These are phyloP conservation scores for Pecten maximus DNA, from an alignment of 2,888 invertebrate genomes.

Conservation along the genomic window DNA sequence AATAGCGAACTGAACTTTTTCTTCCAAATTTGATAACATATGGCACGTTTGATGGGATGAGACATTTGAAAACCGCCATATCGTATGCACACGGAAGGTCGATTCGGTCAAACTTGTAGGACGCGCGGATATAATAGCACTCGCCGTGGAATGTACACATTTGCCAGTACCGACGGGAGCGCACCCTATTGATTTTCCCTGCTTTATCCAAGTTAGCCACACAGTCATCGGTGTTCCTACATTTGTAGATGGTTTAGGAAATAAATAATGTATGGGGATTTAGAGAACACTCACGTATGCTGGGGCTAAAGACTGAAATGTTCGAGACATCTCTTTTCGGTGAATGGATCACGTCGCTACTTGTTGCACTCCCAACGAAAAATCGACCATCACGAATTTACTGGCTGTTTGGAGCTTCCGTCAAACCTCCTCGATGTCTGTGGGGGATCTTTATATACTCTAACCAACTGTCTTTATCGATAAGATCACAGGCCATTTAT, in stretches of 20 bases:
- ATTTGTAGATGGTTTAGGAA: slow-evolving; percentile 36
- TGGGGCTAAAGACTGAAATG: not conserved
- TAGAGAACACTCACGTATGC: slow-evolving; percentile 31
- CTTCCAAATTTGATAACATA: slow-evolving; percentile 24
- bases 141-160: slow-evolving; percentile 21
- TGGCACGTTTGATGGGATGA: not conserved
- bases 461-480: slow-evolving; percentile 21
- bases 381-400: not conserved
- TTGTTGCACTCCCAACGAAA: slow-evolving; percentile 22
- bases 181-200: not conserved
- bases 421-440: not conserved
- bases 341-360: not conserved
- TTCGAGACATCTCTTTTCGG: not conserved
- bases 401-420: slow-evolving; percentile 25
- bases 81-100: slow-evolving; percentile 33
- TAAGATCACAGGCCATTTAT: slow-evolving; percentile 33
- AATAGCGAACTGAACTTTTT: not conserved
- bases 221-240: slow-evolving; percentile 33
- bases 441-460: slow-evolving; percentile 11
- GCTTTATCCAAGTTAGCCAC: slow-evolving; percentile 33
- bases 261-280: slow-evolving; percentile 44
- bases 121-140: slow-evolving; percentile 13
- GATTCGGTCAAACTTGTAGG: slow-evolving; percentile 20
- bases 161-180: slow-evolving; percentile 23
- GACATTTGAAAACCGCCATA: slow-evolving; percentile 22